Base-by-base conservation (phyloP, 2,113 vertebrate species). In the Plectropomus leopardus region DNA sequence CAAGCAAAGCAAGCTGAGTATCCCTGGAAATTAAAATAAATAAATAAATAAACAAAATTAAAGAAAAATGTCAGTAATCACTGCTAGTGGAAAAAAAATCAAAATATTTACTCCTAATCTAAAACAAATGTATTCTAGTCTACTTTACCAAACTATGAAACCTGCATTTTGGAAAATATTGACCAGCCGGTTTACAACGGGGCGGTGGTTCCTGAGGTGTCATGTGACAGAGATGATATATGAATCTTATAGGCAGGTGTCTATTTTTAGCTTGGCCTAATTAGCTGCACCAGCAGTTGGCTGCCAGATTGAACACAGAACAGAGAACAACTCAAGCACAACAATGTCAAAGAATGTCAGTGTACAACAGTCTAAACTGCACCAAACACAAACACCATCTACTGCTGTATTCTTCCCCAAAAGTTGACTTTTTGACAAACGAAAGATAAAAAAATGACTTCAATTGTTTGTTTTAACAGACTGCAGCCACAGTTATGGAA, bases 231-330 rank as follows among this genome's bases (percentile, higher is more conserved):
- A 51, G 44, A 73, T 61, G 74, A 86, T 85, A n/a, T 59, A 72
- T 84, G 54, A 65, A 73, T 82, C 70, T 68, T 83, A 78, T 68
- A 70, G 83, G 54, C 47, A 71, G 64, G 70, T 36, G 48, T 70
- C 55, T 88, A 88, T 90, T 89, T 89, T 80, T 84, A 86, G 67
- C 60, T 19, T 28, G 79, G 76, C 71, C 73, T 88, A 74, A 91
- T 92, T 85, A 85, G 64, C 80, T 28, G 32, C 57, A 59, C 47
- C 57, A 83, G 75, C 76, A 79, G 75, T 68, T 79, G 80, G 79
- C 70, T 59, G 77, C 67, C 82, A 64, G 30, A 70, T 2, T 24
- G 80, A 85, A 83, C 50, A 51, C 64, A 73, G 58, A 76, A 72
- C 57, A 57, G 24, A 51, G 50, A 58, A 45, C 21, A 75, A 48